Evolutionary conservation across 2,113 vertebrate species (phyloP), one percentile per base, ranked within the genome.

Genomic region (Gymnogyps californianus): DNA sequence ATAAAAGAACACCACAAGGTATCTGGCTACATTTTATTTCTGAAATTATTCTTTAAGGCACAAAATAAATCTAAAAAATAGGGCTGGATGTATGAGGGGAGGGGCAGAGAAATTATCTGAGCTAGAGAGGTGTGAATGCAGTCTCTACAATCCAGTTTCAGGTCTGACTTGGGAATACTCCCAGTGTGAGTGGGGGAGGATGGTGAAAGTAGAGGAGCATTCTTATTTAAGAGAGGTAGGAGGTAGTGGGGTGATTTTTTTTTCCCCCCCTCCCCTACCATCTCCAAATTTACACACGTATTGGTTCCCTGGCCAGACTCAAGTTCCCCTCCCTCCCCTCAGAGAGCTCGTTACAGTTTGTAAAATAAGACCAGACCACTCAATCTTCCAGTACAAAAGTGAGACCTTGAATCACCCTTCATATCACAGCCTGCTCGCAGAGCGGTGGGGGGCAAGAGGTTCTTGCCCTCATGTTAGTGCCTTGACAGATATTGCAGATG

Each of bases 21-120:
- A 97, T 90, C 94, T 87, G 93, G 96, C 93, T 97, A 93, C 96
- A 95, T 97, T 98, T 96, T 97, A 96, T 97, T 98, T 98, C 78
- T 96, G 57, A 77, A 97, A 94, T 97, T 95, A 97, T 91, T 97
- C 52, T 92, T 97, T 98, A 98, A 98, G 98, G 98, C 98, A 98
- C 98, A 98, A 98, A 98, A 98, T 96, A 98, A 98, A 98, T 84
- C 87, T 93, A 95, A 97, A 98, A 94, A 98, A 75, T 81, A 97
- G 94, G 95, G 76, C 51, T 94, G 67, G 31, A 96, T 72, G 64
- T 61, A 49, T 89, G 87, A 93, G 82, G 55, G 36, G 57, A 93
- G 34, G 64, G 69, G 49, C 81, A 90, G 83, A 90, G 89, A 88
- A 88, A 70, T 8, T 42, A 78, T 72, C 44, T 54, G 70, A 81